A percentile compares a stretch with the other conserved stretches of the same genome.
These are phyloP conservation scores for Aleiodes leptofemur DNA, from an alignment of 2,888 invertebrate genomes.

Conservation along the genomic window DNA sequence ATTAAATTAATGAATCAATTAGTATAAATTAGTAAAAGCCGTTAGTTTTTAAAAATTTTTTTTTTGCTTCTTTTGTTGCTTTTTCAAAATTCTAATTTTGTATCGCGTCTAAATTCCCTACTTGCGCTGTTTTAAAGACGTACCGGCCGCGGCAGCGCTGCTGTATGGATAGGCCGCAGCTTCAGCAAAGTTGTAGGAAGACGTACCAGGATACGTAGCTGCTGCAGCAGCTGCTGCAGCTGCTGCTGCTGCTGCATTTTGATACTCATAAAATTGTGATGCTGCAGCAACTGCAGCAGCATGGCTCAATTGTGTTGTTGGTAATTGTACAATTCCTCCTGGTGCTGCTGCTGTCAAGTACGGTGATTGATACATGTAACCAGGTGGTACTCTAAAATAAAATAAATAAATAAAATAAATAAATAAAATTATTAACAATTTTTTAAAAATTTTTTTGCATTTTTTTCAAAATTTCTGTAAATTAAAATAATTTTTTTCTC, in stretches of 20 bases:
- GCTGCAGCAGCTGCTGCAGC: slow-evolving; percentile 83
- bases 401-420: slow-evolving; percentile 72
- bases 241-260: slow-evolving; percentile 83
- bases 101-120: slow-evolving; percentile 46
- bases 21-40: not conserved
- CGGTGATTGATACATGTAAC: slow-evolving; percentile 87
- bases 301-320: slow-evolving; percentile 82
- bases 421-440: slow-evolving; percentile 39
- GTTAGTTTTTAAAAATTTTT: not conserved
- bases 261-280: slow-evolving; percentile 90
- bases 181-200: slow-evolving; percentile 83
- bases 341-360: slow-evolving; percentile 80
- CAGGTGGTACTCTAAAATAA: slow-evolving; percentile 83
- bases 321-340: slow-evolving; percentile 80
- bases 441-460: not conserved
- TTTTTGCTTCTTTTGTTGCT: not conserved
- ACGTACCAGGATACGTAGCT: slow-evolving; percentile 84
- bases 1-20: no score
- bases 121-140: slow-evolving; percentile 66
- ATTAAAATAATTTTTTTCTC: not conserved
- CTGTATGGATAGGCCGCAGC: slow-evolving; percentile 81
- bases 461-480: not conserved
- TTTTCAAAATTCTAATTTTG: slow-evolving; percentile 13
- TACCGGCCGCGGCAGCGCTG: slow-evolving; percentile 81
- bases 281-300: slow-evolving; percentile 88